Evolutionary conservation across 1,140 invertebrate genomes (phyloP).

Genomic region (Cheumatopsyche charites): DNA sequence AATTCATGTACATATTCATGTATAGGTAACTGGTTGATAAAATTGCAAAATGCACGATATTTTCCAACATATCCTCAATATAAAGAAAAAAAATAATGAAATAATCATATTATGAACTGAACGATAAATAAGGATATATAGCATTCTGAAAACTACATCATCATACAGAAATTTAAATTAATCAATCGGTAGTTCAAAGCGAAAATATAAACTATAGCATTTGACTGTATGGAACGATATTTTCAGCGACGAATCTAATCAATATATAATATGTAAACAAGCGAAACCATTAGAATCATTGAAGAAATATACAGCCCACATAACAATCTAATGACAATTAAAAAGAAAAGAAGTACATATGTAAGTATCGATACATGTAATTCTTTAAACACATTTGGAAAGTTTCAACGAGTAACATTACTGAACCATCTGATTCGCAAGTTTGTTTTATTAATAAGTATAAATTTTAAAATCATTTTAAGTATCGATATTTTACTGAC

Average conservation of each 20-base stretch:
- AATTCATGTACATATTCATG: conserved; percentile 23
- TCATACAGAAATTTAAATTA: conserved; percentile 17
- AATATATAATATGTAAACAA: conserved; percentile 12
- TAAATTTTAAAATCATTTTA: no score
- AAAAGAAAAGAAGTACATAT: conserved; percentile 1
- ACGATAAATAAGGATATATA: conserved; percentile 2
- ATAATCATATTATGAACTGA: conserved; percentile 11
- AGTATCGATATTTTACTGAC: no score
- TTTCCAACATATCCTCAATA: conserved; percentile 24
- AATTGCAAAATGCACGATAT: conserved; percentile 25
- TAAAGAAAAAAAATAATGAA: conserved; percentile 1
- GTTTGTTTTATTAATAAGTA: no score
- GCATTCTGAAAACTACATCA: conserved; percentile 21
- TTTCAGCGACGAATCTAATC: conserved; percentile 17
- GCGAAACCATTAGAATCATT: conserved; percentile 13
- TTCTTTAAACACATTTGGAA: not conserved
- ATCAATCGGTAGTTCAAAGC: conserved; percentile 11
- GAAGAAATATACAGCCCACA: conserved; percentile 19
- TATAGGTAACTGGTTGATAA: not conserved
- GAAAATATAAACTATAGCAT: conserved; percentile 1
- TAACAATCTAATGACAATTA: conserved; percentile 10
- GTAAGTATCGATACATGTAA: not conserved
- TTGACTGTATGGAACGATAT: not conserved
- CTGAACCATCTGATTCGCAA: no score
- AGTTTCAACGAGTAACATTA: not conserved